Conservation (phyloP, 2,888 invertebrate genomes). For the Augochlorella aurata region DNA sequence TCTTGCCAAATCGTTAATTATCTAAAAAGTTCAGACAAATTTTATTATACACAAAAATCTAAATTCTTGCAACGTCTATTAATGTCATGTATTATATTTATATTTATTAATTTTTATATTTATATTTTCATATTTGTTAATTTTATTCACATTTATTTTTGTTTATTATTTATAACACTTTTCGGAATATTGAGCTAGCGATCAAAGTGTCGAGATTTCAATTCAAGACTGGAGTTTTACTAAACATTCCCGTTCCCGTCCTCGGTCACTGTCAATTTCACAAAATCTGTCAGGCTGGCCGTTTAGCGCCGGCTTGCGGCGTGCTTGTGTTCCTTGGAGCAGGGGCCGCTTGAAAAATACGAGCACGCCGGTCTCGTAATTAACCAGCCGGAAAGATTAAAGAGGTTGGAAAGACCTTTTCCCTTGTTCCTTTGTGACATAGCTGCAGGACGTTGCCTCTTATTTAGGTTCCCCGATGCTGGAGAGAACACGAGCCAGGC, state of each 20-base stretch:
- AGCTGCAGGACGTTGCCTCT: slow-evolving; percentile 51
- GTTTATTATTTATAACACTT: no score
- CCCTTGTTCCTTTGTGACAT: slow-evolving; percentile 44
- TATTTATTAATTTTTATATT: no score
- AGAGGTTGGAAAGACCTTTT: slow-evolving; percentile 50
- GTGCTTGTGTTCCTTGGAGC: slow-evolving; percentile 35
- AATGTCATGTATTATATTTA: no score
- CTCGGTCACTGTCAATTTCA: slow-evolving; percentile 54
- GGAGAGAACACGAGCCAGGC: slow-evolving; percentile 8
- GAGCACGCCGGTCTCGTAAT: slow-evolving; percentile 52
- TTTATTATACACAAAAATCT: no score
- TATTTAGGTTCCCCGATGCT: slow-evolving; percentile 45
- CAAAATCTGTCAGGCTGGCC: slow-evolving; percentile 46
- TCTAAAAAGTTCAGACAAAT: no score
- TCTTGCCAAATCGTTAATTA: no score
- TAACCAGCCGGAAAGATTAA: slow-evolving; percentile 63
- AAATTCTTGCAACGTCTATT: no score
- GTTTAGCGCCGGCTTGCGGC: slow-evolving; percentile 31
- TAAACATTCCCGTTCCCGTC: background rate
- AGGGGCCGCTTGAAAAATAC: slow-evolving; percentile 40
- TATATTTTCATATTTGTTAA: no score
- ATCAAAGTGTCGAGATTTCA: no score
- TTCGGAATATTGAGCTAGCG: no score
- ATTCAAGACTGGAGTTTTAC: background rate
- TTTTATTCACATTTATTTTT: no score